Percentiles rank a stretch among this genome's conserved stretches.
phyloP scores from a whole-genome alignment of 2,888 invertebrate species.

The Mayetiola destructor region DNA sequence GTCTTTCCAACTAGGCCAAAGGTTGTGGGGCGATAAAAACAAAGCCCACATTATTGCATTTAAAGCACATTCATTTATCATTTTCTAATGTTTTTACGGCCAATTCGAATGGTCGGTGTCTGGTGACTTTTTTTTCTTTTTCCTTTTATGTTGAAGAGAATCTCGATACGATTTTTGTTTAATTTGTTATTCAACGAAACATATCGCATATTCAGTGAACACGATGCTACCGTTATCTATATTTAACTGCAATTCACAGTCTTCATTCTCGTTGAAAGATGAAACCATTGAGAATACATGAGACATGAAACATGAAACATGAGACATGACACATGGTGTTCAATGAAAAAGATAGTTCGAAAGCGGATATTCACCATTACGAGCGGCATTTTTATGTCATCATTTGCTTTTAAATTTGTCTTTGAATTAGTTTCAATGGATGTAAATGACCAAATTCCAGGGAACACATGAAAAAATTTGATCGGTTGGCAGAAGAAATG shows the following conservation, averaged over 20 bases:
- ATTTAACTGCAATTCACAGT: not conserved
- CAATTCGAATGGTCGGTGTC: too few relatives aligned
- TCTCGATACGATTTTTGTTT: not conserved
- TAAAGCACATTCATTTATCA: constrained; percentile 8
- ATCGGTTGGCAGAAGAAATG: too few relatives aligned
- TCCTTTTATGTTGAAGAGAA: not conserved
- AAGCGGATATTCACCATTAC: constrained; percentile 1
- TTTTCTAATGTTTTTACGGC: too few relatives aligned
- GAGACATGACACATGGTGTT: too few relatives aligned
- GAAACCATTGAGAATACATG: not conserved
- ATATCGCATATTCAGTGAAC: not conserved
- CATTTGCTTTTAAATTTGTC: constrained; percentile 1
- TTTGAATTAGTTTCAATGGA: too few relatives aligned
- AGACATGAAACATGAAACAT: not conserved
- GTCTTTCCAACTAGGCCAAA: not conserved
- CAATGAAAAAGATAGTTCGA: not conserved
- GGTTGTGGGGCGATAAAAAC: not conserved
- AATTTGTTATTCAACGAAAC: not conserved
- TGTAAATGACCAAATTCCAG: too few relatives aligned
- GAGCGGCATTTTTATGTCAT: constrained; percentile 8
- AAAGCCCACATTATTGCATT: not conserved
- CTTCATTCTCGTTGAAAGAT: not conserved
- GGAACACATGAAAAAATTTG: too few relatives aligned
- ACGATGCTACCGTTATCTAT: constrained; percentile 8
- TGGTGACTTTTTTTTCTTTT: constrained; percentile 1